These are phyloP conservation scores for Arctia plantaginis DNA, from an alignment of 2,888 invertebrate genomes.

Conservation along the genomic window DNA sequence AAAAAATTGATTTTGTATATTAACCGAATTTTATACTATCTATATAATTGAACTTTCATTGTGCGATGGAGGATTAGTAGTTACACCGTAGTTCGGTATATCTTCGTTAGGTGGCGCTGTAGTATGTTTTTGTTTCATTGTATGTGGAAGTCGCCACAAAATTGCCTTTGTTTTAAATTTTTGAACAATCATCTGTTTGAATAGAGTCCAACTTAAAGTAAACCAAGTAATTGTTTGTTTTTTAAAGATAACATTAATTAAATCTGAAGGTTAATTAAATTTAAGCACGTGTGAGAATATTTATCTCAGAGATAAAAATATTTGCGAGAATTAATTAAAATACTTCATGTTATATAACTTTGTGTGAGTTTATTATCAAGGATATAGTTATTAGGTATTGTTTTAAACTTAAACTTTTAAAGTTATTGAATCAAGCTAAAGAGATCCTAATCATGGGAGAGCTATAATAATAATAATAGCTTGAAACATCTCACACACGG, in stretches of 20 bases:
- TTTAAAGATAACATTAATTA: background rate
- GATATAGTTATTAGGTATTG: background rate
- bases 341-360: background rate
- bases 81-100: too few relatives aligned
- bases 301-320: background rate
- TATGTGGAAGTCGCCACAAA: background rate
- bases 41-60: too few relatives aligned
- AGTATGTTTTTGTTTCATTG: too few relatives aligned
- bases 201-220: background rate
- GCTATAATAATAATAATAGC: too few relatives aligned
- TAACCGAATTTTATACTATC: too few relatives aligned
- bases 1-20: too few relatives aligned
- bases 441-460: background rate
- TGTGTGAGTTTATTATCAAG: background rate
- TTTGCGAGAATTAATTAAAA: background rate
- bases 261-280: background rate
- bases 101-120: too few relatives aligned
- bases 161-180: background rate
- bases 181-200: background rate
- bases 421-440: background rate
- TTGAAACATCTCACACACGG: too few relatives aligned
- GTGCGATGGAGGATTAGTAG: too few relatives aligned
- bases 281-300: background rate
- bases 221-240: background rate
- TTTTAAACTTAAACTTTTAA: background rate